Evolutionary conservation across 1,140 invertebrate genomes (phyloP).

Genomic region (Homalodisca vitripennis): DNA sequence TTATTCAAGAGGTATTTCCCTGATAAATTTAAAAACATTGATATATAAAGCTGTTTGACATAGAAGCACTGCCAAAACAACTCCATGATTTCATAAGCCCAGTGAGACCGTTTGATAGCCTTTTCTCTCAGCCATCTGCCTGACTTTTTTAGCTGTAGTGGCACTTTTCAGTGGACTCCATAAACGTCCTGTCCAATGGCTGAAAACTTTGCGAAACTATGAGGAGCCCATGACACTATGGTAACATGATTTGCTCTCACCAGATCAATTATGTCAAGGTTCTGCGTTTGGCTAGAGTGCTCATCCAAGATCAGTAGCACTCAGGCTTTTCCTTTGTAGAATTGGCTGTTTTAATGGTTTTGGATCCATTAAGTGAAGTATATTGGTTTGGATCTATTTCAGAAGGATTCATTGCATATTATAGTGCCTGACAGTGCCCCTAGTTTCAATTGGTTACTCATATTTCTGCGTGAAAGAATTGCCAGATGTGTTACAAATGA

Average conservation of each 20-base stretch:
- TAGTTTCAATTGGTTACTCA: conserved; percentile 35
- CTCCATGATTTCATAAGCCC: conserved; percentile 41
- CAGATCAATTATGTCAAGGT: conserved; percentile 44
- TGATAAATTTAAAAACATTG: conserved; percentile 43
- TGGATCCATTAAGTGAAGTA: conserved; percentile 33
- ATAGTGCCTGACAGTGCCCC: conserved; percentile 40
- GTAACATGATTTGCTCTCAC: conserved; percentile 40
- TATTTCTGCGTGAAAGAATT: conserved; percentile 47
- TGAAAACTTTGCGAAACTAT: conserved; percentile 41
- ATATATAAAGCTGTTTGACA: conserved; percentile 42
- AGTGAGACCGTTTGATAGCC: conserved; percentile 42
- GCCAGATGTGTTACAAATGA: conserved; percentile 48
- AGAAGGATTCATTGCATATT: conserved; percentile 40
- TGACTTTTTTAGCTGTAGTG: conserved; percentile 37
- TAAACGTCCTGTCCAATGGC: conserved; percentile 43
- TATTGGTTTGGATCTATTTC: conserved; percentile 48
- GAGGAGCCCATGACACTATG: conserved; percentile 44
- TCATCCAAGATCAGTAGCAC: conserved; percentile 48
- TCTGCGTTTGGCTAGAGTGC: conserved; percentile 44
- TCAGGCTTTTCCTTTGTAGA: conserved; percentile 42
- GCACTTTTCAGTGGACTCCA: conserved; percentile 35
- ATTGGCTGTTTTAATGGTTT: conserved; percentile 39
- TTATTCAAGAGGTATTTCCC: conserved; percentile 44
- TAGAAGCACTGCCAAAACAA: conserved; percentile 42
- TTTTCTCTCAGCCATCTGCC: conserved; percentile 45